These are phyloP conservation scores for Cantharis nigra DNA, from an alignment of 2,888 invertebrate species.

Conservation along the genomic window DNA sequence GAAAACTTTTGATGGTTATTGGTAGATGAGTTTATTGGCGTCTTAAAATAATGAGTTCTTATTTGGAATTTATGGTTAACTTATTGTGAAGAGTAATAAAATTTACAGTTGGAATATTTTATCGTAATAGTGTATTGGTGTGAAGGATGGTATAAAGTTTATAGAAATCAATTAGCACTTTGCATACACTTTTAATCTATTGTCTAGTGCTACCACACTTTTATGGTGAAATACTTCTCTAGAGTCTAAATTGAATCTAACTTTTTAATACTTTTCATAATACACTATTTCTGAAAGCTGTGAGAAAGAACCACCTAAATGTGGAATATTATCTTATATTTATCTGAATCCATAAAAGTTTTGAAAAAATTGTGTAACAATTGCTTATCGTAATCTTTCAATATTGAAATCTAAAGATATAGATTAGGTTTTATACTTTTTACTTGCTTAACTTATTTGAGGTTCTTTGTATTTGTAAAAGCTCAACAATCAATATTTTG, in stretches of 20 bases:
- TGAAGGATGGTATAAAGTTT: background rate
- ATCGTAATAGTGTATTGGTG: background rate
- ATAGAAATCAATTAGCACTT: background rate
- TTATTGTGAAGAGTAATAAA: background rate
- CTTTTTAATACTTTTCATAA: background rate
- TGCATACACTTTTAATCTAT: background rate
- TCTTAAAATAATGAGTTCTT: constrained; percentile 12
- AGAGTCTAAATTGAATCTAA: background rate
- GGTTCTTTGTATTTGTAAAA: background rate
- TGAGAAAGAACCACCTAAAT: background rate
- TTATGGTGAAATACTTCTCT: background rate
- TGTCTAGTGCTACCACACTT: background rate
- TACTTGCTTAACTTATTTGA: background rate
- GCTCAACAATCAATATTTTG: background rate
- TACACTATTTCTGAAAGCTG: no score
- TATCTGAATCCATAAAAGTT: background rate
- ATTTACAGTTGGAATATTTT: background rate
- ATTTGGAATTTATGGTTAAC: background rate
- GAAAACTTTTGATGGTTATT: constrained; percentile 14
- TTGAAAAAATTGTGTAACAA: background rate
- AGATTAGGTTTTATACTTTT: background rate
- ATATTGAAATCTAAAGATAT: background rate
- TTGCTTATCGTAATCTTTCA: background rate
- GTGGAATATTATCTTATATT: background rate
- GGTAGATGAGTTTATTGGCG: constrained; percentile 9